phyloP scores from a whole-genome alignment of 2,888 invertebrate species.

The Drosophila nigricruria region DNA sequence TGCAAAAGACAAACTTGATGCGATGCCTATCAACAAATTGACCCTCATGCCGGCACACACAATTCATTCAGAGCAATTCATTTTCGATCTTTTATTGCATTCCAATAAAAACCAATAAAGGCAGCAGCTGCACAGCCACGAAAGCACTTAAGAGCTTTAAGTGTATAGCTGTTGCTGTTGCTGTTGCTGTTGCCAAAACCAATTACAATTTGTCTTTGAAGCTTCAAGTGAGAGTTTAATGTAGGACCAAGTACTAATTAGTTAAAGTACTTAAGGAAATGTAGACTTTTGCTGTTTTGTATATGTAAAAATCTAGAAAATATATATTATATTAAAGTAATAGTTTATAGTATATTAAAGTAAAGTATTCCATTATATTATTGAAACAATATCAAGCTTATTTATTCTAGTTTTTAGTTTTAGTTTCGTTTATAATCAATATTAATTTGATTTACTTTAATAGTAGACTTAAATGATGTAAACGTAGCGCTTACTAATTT shows the following conservation, averaged over 20 bases:
- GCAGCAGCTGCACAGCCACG: constrained; percentile 2
- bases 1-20: constrained; percentile 23
- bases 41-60: constrained; percentile 55
- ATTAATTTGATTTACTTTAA: too few relatives aligned
- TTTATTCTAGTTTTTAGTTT: background rate
- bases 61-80: constrained; percentile 47
- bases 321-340: too few relatives aligned
- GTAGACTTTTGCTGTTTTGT: too few relatives aligned
- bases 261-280: background rate
- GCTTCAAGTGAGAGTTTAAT: background rate
- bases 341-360: too few relatives aligned
- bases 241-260: background rate
- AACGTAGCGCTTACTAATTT: too few relatives aligned
- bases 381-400: too few relatives aligned
- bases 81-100: constrained; percentile 41
- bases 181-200: background rate
- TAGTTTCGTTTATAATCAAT: background rate
- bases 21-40: constrained; percentile 66
- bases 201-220: background rate
- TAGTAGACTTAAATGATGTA: too few relatives aligned
- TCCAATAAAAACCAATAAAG: constrained; percentile 22
- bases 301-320: too few relatives aligned
- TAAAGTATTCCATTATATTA: too few relatives aligned
- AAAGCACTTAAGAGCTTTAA: constrained; percentile 36
- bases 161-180: background rate